phyloP scores from a whole-genome alignment of 2,113 vertebrate genomes.

The Osmerus eperlanus region DNA sequence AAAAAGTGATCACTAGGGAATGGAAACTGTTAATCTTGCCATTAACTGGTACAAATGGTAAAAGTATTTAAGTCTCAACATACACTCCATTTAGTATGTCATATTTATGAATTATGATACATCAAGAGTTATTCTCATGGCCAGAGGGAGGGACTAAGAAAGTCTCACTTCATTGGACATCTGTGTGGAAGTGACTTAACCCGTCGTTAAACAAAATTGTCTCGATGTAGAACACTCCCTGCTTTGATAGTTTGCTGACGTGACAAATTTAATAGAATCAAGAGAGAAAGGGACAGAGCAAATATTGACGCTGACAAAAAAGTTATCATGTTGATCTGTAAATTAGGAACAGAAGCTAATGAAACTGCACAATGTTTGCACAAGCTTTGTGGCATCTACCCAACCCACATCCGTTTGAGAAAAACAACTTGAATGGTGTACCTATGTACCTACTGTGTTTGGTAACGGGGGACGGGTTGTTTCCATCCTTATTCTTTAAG shows the following conservation, averaged over 20 bases:
- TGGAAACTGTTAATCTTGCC: neutral
- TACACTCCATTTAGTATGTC: neutral
- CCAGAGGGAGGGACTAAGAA: constrained; percentile 18
- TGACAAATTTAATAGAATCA: constrained; percentile 28
- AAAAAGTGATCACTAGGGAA: too few relatives aligned
- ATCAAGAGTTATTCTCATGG: constrained; percentile 20
- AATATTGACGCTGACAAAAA: constrained; percentile 51
- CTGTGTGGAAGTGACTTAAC: constrained; percentile 52
- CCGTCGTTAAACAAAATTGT: constrained; percentile 33
- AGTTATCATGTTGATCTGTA: constrained; percentile 30
- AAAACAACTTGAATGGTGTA: constrained; percentile 47
- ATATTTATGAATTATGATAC: constrained; percentile 31
- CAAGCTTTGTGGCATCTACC: constrained; percentile 7
- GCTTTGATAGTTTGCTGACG: constrained; percentile 43
- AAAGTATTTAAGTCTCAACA: too few relatives aligned
- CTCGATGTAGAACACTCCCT: constrained; percentile 22
- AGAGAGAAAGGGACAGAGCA: constrained; percentile 47
- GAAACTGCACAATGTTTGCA: neutral
- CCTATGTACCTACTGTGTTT: constrained; percentile 46
- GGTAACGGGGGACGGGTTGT: too few relatives aligned
- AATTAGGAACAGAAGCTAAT: constrained; percentile 44
- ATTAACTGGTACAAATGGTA: neutral
- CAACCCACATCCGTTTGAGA: constrained; percentile 54
- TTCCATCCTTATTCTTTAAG: too few relatives aligned
- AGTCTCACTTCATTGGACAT: constrained; percentile 44